These are phyloP conservation scores for Blastobasis adustella DNA, from an alignment of 2,888 invertebrate species.

Conservation along the genomic window DNA sequence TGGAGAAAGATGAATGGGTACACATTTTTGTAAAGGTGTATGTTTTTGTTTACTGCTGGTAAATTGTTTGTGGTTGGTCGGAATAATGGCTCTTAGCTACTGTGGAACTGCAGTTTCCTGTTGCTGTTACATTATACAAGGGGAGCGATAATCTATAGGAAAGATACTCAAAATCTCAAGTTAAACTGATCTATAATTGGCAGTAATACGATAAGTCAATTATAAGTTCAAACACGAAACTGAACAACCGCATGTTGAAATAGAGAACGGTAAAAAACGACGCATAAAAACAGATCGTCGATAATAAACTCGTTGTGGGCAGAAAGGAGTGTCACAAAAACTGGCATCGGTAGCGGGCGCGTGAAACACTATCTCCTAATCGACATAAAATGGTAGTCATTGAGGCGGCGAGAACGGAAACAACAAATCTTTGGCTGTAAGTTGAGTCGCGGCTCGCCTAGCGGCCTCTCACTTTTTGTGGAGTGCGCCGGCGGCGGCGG, in stretches of 20 bases:
- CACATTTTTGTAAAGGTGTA: conserved; percentile 68
- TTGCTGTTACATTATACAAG: conserved; percentile 25
- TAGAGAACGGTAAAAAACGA: conserved; percentile 34
- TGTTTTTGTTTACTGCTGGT: conserved; percentile 62
- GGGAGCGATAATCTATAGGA: too few relatives aligned
- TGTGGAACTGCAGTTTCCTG: conserved; percentile 57
- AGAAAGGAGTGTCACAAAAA: conserved; percentile 68
- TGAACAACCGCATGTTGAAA: conserved; percentile 30
- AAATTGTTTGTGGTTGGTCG: conserved; percentile 63
- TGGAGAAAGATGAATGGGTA: conserved; percentile 71
- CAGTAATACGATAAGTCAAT: conserved; percentile 18
- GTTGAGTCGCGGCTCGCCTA: conserved; percentile 46
- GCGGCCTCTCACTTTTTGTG: conserved; percentile 60
- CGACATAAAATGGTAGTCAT: conserved; percentile 73
- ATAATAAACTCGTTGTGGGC: conserved; percentile 66
- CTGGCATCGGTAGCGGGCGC: conserved; percentile 66
- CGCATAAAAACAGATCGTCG: conserved; percentile 47
- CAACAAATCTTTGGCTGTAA: conserved; percentile 66
- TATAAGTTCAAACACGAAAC: conserved; percentile 31
- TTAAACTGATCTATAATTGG: conserved; percentile 2
- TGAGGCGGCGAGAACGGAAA: conserved; percentile 70
- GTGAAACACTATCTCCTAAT: conserved; percentile 72
- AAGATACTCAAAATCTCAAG: too few relatives aligned
- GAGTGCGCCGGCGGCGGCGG: conserved; percentile 28
- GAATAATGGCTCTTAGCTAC: conserved; percentile 54